Evolutionary conservation across 2,797 vertebrate genomes (phyloP), one percentile per base, ranked within the genome.

Genomic region (Gobionotothen gibberifrons): DNA sequence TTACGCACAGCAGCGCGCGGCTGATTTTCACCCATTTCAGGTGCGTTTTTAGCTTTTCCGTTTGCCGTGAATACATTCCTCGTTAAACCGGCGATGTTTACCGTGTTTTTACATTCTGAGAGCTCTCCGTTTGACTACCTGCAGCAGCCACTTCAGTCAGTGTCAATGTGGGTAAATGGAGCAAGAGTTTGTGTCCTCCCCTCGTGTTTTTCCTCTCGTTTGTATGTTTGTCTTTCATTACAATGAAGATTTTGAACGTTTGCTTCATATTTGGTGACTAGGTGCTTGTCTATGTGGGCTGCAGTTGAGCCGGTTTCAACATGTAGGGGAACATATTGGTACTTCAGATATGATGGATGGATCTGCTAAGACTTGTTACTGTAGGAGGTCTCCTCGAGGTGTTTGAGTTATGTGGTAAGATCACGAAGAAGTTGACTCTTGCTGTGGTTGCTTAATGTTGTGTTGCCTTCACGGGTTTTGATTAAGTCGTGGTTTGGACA

Each of bases 141-240:
- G 80, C 79, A 46, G 80, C 79, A 46, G 67, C 9, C 68, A 69
- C 79, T 85, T 55, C 5, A 67, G 69, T 52, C 59, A 32, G 63
- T 84, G 82, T 81, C 76, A 85, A 49, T 90, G 76, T 91, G 87
- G 88, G 86, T 93, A 86, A 88, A 84, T 87, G 79, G 90, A 87
- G 51, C 86, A 78, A 46, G 77, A 79, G 82, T 81, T 81, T 54
- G 17, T 46, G 62, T 67, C 21, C 68, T 47, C 61, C 32, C 58
- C 51, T 43, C 22, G 44, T 15, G 48, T 46, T 1, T 57, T 65
- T 26, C 16, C n/a, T 49, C 22, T 49, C 29, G 4, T 44, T 69
- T 39, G 13, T 29, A 10, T 19, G 2, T 54, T 22, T n/a, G 9
- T 54, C 19, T 42, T 46, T 26, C n/a, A 53, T 63, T 26, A 43